phyloP scores from a whole-genome alignment of 2,888 invertebrate genomes.

The Lasioglossum villosulum region DNA sequence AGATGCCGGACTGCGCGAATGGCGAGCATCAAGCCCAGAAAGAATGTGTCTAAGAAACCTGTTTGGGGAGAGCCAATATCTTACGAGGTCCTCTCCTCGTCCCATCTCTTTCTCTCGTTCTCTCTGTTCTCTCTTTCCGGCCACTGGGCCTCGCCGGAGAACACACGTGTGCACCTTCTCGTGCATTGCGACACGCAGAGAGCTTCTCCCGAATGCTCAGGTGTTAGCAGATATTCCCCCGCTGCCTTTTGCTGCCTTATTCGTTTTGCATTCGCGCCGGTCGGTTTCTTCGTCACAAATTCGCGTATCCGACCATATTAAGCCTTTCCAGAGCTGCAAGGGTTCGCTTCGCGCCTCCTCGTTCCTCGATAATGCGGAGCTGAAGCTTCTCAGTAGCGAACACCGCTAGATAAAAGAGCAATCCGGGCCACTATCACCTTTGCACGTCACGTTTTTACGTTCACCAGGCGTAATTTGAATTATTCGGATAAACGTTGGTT shows the following conservation, averaged over 20 bases:
- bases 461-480: too few species aligned
- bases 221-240: constrained; percentile 52
- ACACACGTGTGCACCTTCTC: constrained; percentile 51
- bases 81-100: constrained; percentile 54
- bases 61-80: constrained; percentile 74
- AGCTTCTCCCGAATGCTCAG: constrained; percentile 55
- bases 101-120: constrained; percentile 19
- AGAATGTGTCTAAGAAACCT: constrained; percentile 75
- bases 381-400: too few species aligned
- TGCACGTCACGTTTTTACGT: too few species aligned
- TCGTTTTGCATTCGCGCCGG: constrained; percentile 23
- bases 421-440: too few species aligned
- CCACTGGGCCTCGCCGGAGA: constrained; percentile 11
- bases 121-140: constrained; percentile 16
- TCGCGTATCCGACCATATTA: constrained; percentile 10
- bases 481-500: too few species aligned
- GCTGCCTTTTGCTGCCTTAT: constrained; percentile 16
- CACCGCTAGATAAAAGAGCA: too few species aligned
- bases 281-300: not conserved
- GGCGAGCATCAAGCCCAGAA: constrained; percentile 62
- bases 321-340: not conserved
- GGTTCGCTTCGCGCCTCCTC: too few species aligned
- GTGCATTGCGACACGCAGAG: constrained; percentile 62
- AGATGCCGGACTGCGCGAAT: constrained; percentile 50
- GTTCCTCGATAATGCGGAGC: too few species aligned